phyloP scores from a whole-genome alignment of 2,888 invertebrate species.

The Azorinus chamasolen region DNA sequence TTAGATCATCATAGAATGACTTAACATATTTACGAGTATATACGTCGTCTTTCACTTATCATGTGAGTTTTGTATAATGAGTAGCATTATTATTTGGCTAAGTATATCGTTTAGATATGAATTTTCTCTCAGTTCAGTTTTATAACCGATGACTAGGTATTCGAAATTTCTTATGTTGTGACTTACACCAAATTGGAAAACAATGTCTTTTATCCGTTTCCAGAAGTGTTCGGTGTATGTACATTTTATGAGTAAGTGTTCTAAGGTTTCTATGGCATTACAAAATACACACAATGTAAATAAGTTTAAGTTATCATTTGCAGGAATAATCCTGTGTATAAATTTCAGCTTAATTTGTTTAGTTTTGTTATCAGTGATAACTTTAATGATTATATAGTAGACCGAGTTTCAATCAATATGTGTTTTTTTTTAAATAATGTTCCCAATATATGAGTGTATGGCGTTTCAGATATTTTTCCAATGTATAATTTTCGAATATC shows the following conservation, averaged over 20 bases:
- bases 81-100: too few species aligned
- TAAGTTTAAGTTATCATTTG: not conserved
- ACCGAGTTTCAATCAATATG: not conserved
- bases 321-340: not conserved
- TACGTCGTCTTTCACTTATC: too few species aligned
- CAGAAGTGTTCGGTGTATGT: not conserved
- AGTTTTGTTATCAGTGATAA: not conserved
- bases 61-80: too few species aligned
- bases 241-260: slow-evolving; percentile 7
- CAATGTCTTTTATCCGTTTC: not conserved
- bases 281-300: slow-evolving; percentile 3
- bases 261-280: slow-evolving; percentile 1
- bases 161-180: too few species aligned
- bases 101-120: too few species aligned
- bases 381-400: slow-evolving; percentile 1
- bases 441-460: not conserved
- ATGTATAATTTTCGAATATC: not conserved
- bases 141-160: too few species aligned
- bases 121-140: too few species aligned
- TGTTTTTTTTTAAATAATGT: not conserved
- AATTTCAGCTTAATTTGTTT: not conserved
- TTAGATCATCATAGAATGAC: too few species aligned
- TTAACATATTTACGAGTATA: too few species aligned
- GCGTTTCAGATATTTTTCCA: not conserved
- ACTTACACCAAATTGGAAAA: too few species aligned